Evolutionary conservation across 92 coral and sea anemone genomes (phyloP).

Genomic region (Hydrozoanthus gracilis): DNA sequence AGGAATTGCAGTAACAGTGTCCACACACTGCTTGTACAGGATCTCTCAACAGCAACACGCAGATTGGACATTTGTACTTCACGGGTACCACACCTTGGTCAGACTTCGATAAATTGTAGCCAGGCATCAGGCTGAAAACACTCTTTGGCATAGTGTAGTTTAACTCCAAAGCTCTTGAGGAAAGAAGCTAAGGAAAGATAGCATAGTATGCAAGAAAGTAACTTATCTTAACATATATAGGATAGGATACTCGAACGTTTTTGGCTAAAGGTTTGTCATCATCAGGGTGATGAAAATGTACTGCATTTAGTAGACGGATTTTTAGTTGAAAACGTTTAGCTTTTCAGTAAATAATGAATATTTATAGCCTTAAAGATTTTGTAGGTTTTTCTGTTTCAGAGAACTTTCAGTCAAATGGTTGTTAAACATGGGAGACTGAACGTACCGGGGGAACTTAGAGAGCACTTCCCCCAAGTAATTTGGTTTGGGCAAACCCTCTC

Average conservation of each 20-base stretch:
- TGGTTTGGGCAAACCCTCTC: no score
- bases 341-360: background rate
- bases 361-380: no score
- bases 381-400: no score
- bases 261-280: background rate
- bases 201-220: background rate
- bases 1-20: background rate
- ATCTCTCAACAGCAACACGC: no score
- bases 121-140: background rate
- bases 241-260: background rate
- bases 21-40: background rate
- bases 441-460: no score
- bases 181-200: background rate
- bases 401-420: no score
- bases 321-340: no score
- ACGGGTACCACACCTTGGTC: background rate
- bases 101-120: background rate
- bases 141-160: background rate
- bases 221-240: background rate
- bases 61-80: no score
- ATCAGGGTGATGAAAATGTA: background rate
- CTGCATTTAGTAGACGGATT: background rate
- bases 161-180: background rate
- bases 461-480: no score
- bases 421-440: no score